These are phyloP conservation scores for Hippocampus barbouri DNA, from an alignment of 2,113 vertebrate species.

Conservation along the genomic window DNA sequence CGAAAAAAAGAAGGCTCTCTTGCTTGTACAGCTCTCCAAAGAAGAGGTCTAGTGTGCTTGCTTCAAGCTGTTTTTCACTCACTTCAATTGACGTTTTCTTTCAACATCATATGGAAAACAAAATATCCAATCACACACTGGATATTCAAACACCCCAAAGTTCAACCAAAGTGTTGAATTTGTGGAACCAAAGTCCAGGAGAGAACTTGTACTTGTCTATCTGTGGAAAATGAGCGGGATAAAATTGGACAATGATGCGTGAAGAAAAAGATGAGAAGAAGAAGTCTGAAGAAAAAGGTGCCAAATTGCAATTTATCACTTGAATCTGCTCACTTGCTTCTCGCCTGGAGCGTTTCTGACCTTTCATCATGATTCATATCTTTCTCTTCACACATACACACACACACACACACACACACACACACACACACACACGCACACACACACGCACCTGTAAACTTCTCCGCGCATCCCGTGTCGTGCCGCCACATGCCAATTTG, in stretches of 20 bases:
- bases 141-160: no score
- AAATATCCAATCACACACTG: no score
- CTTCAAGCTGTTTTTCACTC: no score
- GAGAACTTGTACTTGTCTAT: not conserved
- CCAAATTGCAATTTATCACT: slow-evolving; percentile 52
- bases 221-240: no score
- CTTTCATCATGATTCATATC: slow-evolving; percentile 38
- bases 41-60: no score
- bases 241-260: no score
- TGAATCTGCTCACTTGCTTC: slow-evolving; percentile 32
- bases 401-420: not conserved
- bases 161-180: no score
- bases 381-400: not conserved
- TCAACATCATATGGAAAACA: no score
- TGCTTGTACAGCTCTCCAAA: no score
- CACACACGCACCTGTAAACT: not conserved
- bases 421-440: not conserved
- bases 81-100: no score
- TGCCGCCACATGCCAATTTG: not conserved
- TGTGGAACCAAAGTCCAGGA: no score
- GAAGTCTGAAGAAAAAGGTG: slow-evolving; percentile 20
- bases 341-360: slow-evolving; percentile 36
- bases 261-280: not conserved
- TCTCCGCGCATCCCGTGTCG: not conserved
- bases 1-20: no score